phyloP scores from a whole-genome alignment of 1,140 invertebrate genomes.

The Meloidogyne floridensis region DNA sequence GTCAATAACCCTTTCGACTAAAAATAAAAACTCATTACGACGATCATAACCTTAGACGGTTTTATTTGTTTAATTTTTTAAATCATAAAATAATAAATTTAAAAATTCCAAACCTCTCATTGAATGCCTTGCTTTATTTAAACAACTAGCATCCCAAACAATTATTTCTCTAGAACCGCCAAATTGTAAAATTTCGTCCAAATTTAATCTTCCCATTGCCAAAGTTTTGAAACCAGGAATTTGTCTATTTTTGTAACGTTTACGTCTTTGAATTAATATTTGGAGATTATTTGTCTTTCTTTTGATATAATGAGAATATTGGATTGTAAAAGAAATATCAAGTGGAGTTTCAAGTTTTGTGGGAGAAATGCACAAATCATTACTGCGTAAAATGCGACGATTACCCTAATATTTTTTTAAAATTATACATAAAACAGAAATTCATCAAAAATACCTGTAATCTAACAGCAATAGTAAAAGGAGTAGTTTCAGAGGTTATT shows the following conservation, averaged over 20 bases:
- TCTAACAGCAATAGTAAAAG: conserved; percentile 46
- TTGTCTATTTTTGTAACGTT: conserved; percentile 96
- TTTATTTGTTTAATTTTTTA: too few species aligned
- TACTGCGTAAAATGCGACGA: conserved; percentile 47
- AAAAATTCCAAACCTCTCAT: conserved; percentile 10
- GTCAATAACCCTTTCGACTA: too few species aligned
- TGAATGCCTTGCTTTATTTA: conserved; percentile 42
- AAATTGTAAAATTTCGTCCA: conserved; percentile 67
- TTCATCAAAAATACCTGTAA: conserved; percentile 39
- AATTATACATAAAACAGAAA: conserved; percentile 13
- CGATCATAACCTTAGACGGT: too few species aligned
- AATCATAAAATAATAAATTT: not conserved
- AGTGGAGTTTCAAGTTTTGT: conserved; percentile 41
- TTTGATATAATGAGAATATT: conserved; percentile 84
- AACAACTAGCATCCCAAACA: conserved; percentile 42
- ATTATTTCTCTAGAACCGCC: conserved; percentile 46
- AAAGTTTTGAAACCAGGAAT: conserved; percentile 96
- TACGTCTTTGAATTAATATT: conserved; percentile 87
- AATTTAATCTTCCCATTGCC: conserved; percentile 90
- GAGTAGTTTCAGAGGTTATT: conserved; percentile 32
- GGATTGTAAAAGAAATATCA: conserved; percentile 51
- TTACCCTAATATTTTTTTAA: conserved; percentile 41
- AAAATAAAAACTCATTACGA: too few species aligned
- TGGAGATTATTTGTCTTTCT: conserved; percentile 87
- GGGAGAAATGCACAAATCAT: conserved; percentile 43